Conservation (phyloP, 2,113 vertebrate species). For the Scalopus aquaticus region DNA sequence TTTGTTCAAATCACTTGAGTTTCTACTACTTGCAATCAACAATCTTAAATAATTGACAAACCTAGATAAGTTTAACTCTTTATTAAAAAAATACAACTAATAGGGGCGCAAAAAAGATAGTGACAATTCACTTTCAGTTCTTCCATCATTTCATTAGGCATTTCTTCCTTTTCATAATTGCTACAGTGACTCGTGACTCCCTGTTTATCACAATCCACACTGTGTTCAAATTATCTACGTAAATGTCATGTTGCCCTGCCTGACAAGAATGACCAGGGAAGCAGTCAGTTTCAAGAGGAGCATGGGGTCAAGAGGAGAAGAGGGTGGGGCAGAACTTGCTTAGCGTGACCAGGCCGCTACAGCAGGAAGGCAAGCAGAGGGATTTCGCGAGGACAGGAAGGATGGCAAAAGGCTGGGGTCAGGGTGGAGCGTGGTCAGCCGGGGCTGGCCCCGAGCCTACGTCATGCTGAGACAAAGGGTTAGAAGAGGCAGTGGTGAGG, state of each 20-base stretch:
- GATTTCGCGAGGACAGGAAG: slow-evolving; percentile 72
- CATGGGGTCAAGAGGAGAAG: slow-evolving; percentile 35
- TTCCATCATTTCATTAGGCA: not conserved
- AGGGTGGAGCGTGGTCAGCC: slow-evolving; percentile 62
- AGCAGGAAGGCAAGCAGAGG: slow-evolving; percentile 72
- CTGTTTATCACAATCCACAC: slow-evolving; percentile 52
- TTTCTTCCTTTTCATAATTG: not conserved
- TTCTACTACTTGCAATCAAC: not conserved
- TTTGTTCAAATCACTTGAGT: not conserved
- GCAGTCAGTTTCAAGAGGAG: slow-evolving; percentile 49
- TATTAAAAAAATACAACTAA: not conserved
- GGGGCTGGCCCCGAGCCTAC: slow-evolving; percentile 42
- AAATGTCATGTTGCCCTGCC: slow-evolving; percentile 59
- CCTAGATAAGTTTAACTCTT: slow-evolving; percentile 22
- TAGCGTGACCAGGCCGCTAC: not conserved
- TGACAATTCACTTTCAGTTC: not conserved
- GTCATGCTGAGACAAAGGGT: slow-evolving; percentile 45
- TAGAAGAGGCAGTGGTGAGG: slow-evolving; percentile 34
- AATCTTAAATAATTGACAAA: not conserved
- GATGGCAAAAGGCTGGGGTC: slow-evolving; percentile 55
- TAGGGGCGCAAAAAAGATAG: not conserved
- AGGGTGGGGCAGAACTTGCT: not conserved
- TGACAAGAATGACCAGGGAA: slow-evolving; percentile 54
- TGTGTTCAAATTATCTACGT: slow-evolving; percentile 43
- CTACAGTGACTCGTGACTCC: slow-evolving; percentile 42